Evolutionary conservation across 2,113 vertebrate genomes (phyloP), one percentile per base, ranked within the genome.

Genomic region (Alethe diademata): DNA sequence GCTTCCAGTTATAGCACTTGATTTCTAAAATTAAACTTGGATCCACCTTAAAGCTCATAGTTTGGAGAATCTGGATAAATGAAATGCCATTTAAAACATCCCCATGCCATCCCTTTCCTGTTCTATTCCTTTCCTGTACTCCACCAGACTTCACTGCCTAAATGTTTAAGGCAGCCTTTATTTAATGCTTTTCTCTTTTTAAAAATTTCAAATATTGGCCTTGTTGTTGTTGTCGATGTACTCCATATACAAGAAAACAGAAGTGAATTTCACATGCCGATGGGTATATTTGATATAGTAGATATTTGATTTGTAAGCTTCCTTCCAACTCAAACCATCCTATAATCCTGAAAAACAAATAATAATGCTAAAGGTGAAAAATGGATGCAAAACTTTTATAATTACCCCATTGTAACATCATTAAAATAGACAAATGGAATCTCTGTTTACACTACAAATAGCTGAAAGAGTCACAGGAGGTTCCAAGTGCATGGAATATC

Each of bases 21-120:
- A 58, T 88, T 90, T 93, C 86, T 88, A 92, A 93, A 94, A 81
- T 94, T 88, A 92, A 74, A 83, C 25, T 90, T 66, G 60, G 20
- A 61, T 83, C 28, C 40, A 43, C 80, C 79, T 88, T 88, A 76
- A 86, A 91, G 65, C 31, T 82, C 91, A 82, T 87, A 61, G 31
- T 73, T 92, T 62, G 70, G 74, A 90, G 16, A 73, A 74, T 43
- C 40, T 56, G 31, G 82, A 94, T 92, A 45, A 80, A 71, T 75
- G 40, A 71, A 90, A 92, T 88, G 28, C 36, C 67, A 64, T 70
- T 69, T 76, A 61, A 91, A 91, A 73, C 38, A 66, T 61, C 24
- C 47, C 36, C 40, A 26, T 83, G 47, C 33, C 40, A 73, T 66
- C 43, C 17, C 11, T 62, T 87, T 64, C 43, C 48, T 45, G 11